Evolutionary conservation across 2,797 vertebrate species (phyloP).

Genomic region (Alauda arvensis): DNA sequence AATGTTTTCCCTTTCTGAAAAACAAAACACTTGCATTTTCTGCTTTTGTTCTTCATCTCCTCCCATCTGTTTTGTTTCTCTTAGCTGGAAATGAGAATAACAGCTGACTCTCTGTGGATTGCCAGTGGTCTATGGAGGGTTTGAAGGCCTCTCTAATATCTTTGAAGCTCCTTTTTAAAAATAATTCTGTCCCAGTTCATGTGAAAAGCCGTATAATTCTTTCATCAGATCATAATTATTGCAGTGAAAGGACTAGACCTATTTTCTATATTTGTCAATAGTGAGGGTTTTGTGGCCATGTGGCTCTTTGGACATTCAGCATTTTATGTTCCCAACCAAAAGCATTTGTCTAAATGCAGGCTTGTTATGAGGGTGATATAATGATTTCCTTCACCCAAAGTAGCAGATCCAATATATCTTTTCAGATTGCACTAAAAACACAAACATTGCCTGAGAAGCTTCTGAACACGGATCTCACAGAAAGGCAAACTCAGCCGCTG

Average conservation of each 20-base stretch:
- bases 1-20: slow-evolving; percentile 44
- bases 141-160: slow-evolving; percentile 1
- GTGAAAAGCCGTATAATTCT: slow-evolving; percentile 40
- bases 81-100: slow-evolving; percentile 45
- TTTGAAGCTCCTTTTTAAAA: slow-evolving; percentile 33
- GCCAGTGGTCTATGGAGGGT: slow-evolving; percentile 24
- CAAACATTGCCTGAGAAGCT: not conserved
- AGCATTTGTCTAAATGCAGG: not conserved
- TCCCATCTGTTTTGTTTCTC: slow-evolving; percentile 50
- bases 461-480: not conserved
- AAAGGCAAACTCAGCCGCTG: not conserved
- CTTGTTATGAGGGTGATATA: not conserved
- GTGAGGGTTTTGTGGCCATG: not conserved
- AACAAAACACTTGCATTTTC: slow-evolving; percentile 50
- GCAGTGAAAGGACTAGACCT: not conserved
- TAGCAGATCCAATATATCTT: not conserved
- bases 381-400: not conserved
- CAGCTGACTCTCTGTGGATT: slow-evolving; percentile 33
- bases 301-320: not conserved
- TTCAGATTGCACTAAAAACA: not conserved
- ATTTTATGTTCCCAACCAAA: not conserved
- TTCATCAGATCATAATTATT: slow-evolving; percentile 30
- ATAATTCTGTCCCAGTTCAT: slow-evolving; percentile 13
- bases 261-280: slow-evolving; percentile 14
- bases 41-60: slow-evolving; percentile 45